phyloP scores from a whole-genome alignment of 2,888 invertebrate species.

The Carterocephalus palaemon region DNA sequence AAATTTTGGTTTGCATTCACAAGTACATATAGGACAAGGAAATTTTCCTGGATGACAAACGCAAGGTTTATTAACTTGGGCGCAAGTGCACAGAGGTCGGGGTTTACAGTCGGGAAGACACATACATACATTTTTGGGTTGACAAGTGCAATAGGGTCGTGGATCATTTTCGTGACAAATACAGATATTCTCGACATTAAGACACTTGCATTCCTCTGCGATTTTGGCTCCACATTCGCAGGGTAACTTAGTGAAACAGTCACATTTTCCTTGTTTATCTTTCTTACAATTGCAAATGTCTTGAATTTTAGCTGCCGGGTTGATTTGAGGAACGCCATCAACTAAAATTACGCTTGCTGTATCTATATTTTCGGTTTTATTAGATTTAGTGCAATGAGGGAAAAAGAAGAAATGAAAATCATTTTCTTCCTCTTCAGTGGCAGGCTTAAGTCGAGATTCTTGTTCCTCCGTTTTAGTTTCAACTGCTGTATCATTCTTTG shows the following conservation, averaged over 20 bases:
- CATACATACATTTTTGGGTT: slow-evolving; percentile 47
- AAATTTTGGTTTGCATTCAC: slow-evolving; percentile 47
- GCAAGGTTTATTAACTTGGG: slow-evolving; percentile 56
- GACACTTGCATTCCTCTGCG: slow-evolving; percentile 52
- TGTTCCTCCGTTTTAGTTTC: slow-evolving; percentile 37
- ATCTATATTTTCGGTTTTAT: slow-evolving; percentile 46
- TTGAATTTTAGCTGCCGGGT: slow-evolving; percentile 39
- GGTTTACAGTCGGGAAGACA: slow-evolving; percentile 53
- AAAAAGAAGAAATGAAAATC: slow-evolving; percentile 71
- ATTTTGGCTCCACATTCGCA: slow-evolving; percentile 61
- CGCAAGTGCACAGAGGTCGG: slow-evolving; percentile 52
- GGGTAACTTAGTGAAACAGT: slow-evolving; percentile 51
- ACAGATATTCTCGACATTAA: slow-evolving; percentile 49
- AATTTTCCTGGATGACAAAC: slow-evolving; percentile 51
- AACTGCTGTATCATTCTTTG: slow-evolving; percentile 42
- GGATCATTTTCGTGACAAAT: slow-evolving; percentile 50
- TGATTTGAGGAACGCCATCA: slow-evolving; percentile 61
- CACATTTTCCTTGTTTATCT: slow-evolving; percentile 51
- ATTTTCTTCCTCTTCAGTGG: slow-evolving; percentile 48
- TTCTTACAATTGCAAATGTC: slow-evolving; percentile 48
- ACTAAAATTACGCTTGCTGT: slow-evolving; percentile 49
- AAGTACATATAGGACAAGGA: slow-evolving; percentile 56
- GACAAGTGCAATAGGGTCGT: slow-evolving; percentile 49
- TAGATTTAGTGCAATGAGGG: slow-evolving; percentile 57
- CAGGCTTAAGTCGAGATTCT: slow-evolving; percentile 35